phyloP scores from a whole-genome alignment of 2,888 invertebrate species.

The Choristoneura rosaceana region DNA sequence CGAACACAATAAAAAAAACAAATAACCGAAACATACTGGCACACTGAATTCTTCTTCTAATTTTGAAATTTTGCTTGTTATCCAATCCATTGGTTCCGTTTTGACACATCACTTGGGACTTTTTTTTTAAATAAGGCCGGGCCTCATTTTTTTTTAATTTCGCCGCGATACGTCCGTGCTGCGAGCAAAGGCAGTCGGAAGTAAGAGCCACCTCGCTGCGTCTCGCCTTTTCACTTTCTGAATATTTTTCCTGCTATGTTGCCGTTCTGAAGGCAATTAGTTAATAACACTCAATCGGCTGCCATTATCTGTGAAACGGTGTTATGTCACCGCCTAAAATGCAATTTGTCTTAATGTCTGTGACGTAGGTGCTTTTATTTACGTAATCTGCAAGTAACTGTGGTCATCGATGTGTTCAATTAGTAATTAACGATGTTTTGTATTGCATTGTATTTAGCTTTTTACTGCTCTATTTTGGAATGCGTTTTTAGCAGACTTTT shows the following conservation, averaged over 20 bases:
- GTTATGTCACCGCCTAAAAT: slow-evolving; percentile 21
- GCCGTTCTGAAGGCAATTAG: slow-evolving; percentile 37
- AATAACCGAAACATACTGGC: slow-evolving; percentile 49
- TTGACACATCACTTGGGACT: slow-evolving; percentile 53
- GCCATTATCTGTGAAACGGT: slow-evolving; percentile 32
- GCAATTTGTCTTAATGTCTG: slow-evolving; percentile 46
- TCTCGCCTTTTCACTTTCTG: slow-evolving; percentile 78
- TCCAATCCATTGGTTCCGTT: slow-evolving; percentile 61
- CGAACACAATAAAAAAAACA: slow-evolving; percentile 45
- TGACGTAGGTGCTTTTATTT: slow-evolving; percentile 50
- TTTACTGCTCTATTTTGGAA: too few relatives aligned
- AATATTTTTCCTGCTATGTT: slow-evolving; percentile 52
- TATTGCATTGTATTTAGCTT: too few relatives aligned
- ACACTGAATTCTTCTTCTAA: slow-evolving; percentile 60
- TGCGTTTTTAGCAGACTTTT: too few relatives aligned
- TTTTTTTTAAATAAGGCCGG: slow-evolving; percentile 43
- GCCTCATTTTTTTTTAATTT: slow-evolving; percentile 47
- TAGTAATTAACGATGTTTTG: too few relatives aligned
- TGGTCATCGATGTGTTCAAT: too few relatives aligned
- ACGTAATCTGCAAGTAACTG: neutral
- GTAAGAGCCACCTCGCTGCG: slow-evolving; percentile 61
- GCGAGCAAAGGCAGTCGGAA: slow-evolving; percentile 73
- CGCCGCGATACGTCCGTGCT: slow-evolving; percentile 64
- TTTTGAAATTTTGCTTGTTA: slow-evolving; percentile 70
- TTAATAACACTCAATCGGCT: slow-evolving; percentile 23